phyloP scores from a whole-genome alignment of 2,888 invertebrate genomes.

The Nomada ruficornis region DNA sequence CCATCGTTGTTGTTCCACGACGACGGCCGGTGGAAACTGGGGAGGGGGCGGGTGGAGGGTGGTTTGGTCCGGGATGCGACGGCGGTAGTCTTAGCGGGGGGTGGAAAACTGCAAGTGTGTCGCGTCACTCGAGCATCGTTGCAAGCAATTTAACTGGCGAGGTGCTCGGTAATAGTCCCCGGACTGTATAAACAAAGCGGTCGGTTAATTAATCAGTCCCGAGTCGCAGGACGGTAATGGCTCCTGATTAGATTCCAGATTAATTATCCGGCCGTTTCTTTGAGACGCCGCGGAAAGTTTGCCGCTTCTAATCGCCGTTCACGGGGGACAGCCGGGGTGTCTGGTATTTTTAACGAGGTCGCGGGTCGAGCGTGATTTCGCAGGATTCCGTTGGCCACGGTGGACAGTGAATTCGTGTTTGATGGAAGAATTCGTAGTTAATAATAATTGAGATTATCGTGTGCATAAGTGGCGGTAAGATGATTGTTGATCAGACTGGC shows the following conservation, averaged over 20 bases:
- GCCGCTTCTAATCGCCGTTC: constrained; percentile 7
- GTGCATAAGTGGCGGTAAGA: background rate
- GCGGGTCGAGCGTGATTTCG: background rate
- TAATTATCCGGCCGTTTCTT: constrained; percentile 42
- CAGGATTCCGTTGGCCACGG: too few relatives aligned
- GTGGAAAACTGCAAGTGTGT: constrained; percentile 52
- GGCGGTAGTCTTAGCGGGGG: constrained; percentile 21
- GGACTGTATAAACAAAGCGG: constrained; percentile 48
- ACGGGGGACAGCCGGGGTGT: background rate
- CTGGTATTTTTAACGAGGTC: constrained; percentile 5
- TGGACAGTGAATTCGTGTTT: too few relatives aligned
- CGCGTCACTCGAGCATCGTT: constrained; percentile 31
- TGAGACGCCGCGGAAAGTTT: constrained; percentile 21
- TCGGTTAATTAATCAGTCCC: constrained; percentile 55
- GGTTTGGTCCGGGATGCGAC: too few relatives aligned
- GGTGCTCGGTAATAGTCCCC: constrained; percentile 47
- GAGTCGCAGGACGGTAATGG: constrained; percentile 37
- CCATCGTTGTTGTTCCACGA: background rate
- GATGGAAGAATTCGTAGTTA: too few relatives aligned
- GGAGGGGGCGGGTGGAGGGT: background rate
- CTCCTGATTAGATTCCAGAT: constrained; percentile 44
- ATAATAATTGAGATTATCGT: background rate
- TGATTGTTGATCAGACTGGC: too few relatives aligned
- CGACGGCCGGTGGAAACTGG: background rate
- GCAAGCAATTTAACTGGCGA: constrained; percentile 59